Conservation (phyloP, 1,140 invertebrate genomes). For the Himalopsyche phryganea region DNA sequence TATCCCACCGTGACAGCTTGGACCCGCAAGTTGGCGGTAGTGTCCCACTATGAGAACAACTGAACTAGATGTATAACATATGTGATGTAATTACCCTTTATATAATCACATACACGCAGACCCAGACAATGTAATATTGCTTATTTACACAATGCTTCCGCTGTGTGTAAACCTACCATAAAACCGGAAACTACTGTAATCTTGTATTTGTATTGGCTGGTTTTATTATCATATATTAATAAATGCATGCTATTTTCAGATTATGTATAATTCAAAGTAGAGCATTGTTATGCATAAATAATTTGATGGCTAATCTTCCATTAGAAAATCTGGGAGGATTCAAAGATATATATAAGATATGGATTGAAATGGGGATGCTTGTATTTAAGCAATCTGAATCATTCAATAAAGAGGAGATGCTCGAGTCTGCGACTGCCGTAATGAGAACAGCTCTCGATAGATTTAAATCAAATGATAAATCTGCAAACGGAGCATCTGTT, state of each 20-base stretch:
- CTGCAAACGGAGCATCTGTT: slow-evolving; percentile 31
- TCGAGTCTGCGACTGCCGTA: slow-evolving; percentile 64
- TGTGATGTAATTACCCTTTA: too few relatives aligned
- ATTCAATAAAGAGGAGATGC: slow-evolving; percentile 47
- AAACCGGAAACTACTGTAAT: too few relatives aligned
- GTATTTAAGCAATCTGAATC: slow-evolving; percentile 51
- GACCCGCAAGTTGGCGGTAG: too few relatives aligned
- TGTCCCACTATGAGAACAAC: too few relatives aligned
- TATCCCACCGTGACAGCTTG: too few relatives aligned
- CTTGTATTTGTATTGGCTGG: too few relatives aligned
- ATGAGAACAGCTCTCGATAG: slow-evolving; percentile 61
- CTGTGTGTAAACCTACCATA: too few relatives aligned
- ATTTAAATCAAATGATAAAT: slow-evolving; percentile 44
- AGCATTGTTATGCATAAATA: slow-evolving; percentile 65
- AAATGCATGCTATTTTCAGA: slow-evolving; percentile 37
- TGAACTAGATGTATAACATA: too few relatives aligned
- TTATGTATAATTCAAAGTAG: slow-evolving; percentile 53
- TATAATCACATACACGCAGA: too few relatives aligned
- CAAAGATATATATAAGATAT: slow-evolving; percentile 52
- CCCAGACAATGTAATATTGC: too few relatives aligned
- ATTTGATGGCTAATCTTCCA: slow-evolving; percentile 59
- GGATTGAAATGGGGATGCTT: slow-evolving; percentile 57
- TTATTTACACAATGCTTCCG: too few relatives aligned
- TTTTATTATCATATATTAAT: too few relatives aligned
- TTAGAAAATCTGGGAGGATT: slow-evolving; percentile 59